Evolutionary conservation across 30 jellyfish, hydroid and myxozoan genomes (phyloP).

Genomic region (Morbakka virulenta): DNA sequence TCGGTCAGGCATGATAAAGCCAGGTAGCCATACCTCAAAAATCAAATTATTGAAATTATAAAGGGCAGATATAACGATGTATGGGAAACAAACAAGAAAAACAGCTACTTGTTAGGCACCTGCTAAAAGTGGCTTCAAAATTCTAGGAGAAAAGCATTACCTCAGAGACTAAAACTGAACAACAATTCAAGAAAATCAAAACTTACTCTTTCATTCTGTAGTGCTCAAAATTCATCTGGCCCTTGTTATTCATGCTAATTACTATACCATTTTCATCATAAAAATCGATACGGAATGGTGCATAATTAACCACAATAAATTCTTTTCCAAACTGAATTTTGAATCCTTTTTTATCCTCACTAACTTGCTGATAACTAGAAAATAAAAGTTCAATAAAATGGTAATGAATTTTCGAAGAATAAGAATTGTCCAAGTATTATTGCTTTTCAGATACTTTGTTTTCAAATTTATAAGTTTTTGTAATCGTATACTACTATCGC

Average conservation of each 20-base stretch:
- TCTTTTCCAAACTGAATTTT: constrained; percentile 57
- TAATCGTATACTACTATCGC: background rate
- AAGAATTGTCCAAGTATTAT: background rate
- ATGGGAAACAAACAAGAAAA: no score
- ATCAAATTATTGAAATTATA: no score
- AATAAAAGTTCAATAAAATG: background rate
- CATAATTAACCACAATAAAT: constrained; percentile 55
- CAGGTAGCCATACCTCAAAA: no score
- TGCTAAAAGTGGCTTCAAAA: no score
- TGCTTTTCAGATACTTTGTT: background rate
- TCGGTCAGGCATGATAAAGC: no score
- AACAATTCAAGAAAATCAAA: background rate
- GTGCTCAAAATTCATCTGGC: constrained; percentile 90
- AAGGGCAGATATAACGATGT: no score
- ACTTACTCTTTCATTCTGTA: constrained; percentile 77
- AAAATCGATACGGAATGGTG: constrained; percentile 79
- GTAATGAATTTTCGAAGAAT: background rate
- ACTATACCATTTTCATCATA: constrained; percentile 69
- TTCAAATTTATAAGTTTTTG: background rate
- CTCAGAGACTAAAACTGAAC: background rate
- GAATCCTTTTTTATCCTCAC: constrained; percentile 59
- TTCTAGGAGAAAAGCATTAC: no score
- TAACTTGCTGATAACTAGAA: constrained; percentile 49
- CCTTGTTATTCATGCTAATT: constrained; percentile 75
- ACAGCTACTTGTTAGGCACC: no score